Evolutionary conservation across 2,888 invertebrate species (phyloP), one percentile per base, ranked within the genome.

Genomic region (Leptopterna dolabrata): DNA sequence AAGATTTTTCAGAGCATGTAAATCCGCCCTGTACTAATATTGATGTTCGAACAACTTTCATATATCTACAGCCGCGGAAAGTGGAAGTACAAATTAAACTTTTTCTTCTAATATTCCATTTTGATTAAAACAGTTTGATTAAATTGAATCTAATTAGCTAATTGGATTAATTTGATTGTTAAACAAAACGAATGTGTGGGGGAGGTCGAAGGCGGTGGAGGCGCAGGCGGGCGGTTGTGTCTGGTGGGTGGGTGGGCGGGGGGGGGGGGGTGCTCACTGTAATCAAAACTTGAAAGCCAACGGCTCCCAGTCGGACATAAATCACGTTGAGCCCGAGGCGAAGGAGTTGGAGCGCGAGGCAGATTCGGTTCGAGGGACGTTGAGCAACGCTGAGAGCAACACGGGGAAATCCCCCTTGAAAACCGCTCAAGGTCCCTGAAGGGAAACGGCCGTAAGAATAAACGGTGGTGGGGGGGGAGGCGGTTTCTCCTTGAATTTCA

Each of bases 221-320:
- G 80, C 24, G 47, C n/a, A n/a, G n/a, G n/a, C n/a, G n/a, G n/a
- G n/a, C 19, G 16, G 16, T 11, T 9, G 19, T 13, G 70, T 9
- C n/a, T 19, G 19, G 70, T 71, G 24, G 24, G 9, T 24, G 47
- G 1, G 29, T 3, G 9, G 29, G 51, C 14, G 24, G 47, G n/a
- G 51, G 51, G 1, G 45, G 24, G 3, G 43, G 1, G 30, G 80
- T 51, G 51, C 55, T 81, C 81, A 55, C 81, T 81, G 55, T 81
- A 81, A 81, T 81, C 81, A 81, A 81, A 81, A 81, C 51, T 81
- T 81, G n/a, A 45, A 43, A 81, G 55, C 55, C 81, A 55, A 81
- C 81, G 81, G 55, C 51, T 55, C 55, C 81, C 81, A 36, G 30
- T 55, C 14, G 30, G n/a, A 36, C 81, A 81, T 81, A 81, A 81